Conservation (phyloP, 2,888 invertebrate species). For the Notodonta ziczac region DNA sequence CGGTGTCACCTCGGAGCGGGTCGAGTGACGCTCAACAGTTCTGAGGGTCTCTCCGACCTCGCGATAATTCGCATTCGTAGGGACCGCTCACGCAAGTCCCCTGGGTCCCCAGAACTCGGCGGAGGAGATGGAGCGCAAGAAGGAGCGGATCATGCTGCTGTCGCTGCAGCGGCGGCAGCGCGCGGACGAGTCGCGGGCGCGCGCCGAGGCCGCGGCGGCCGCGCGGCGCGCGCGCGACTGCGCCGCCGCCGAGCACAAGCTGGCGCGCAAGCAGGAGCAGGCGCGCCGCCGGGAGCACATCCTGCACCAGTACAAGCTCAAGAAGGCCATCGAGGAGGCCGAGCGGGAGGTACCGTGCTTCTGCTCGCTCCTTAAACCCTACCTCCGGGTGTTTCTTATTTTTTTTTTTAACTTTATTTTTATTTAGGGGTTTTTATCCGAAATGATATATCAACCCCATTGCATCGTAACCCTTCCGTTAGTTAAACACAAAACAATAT, state of each 20-base stretch:
- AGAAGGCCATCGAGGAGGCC: slow-evolving; percentile 96
- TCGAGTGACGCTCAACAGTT: too few relatives aligned
- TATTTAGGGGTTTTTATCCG: too few relatives aligned
- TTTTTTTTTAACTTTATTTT: too few relatives aligned
- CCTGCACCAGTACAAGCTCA: slow-evolving; percentile 95
- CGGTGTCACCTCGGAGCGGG: too few relatives aligned
- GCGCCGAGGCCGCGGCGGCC: slow-evolving; percentile 89
- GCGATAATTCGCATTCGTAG: too few relatives aligned
- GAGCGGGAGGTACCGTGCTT: slow-evolving; percentile 91
- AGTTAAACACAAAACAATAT: too few relatives aligned
- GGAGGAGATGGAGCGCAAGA: slow-evolving; percentile 96
- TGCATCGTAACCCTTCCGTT: too few relatives aligned
- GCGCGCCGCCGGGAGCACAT: slow-evolving; percentile 94
- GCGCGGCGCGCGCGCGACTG: slow-evolving; percentile 91
- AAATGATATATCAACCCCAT: too few relatives aligned
- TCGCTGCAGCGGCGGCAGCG: slow-evolving; percentile 96
- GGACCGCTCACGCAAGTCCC: too few relatives aligned
- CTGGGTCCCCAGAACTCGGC: slow-evolving; percentile 87
- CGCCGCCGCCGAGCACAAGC: slow-evolving; percentile 89
- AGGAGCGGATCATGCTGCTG: slow-evolving; percentile 94
- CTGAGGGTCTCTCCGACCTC: too few relatives aligned
- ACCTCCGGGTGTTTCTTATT: too few relatives aligned
- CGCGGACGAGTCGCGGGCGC: slow-evolving; percentile 93
- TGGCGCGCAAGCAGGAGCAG: slow-evolving; percentile 92
- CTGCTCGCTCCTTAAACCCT: too few relatives aligned